A percentile compares a stretch with the other conserved stretches of the same genome.
phyloP scores from a whole-genome alignment of 2,797 vertebrate genomes.

The Synanceia verrucosa region DNA sequence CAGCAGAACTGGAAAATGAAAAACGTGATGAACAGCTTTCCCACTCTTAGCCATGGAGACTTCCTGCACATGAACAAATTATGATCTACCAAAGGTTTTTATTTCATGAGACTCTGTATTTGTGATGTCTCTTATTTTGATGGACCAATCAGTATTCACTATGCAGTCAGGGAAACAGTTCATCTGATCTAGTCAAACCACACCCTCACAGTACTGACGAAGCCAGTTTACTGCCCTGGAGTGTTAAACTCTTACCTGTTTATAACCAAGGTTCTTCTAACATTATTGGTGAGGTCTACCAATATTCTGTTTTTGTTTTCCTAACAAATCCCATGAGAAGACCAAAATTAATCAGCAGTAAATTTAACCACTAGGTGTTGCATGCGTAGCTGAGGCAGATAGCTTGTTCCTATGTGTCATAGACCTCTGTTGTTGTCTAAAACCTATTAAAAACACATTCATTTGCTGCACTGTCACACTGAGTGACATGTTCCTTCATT shows the following conservation, averaged over 20 bases:
- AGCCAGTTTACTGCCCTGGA: background rate
- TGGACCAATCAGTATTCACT: background rate
- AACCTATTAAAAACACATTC: background rate
- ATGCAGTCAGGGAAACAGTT: background rate
- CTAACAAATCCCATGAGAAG: background rate
- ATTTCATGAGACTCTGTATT: background rate
- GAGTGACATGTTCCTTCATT: background rate
- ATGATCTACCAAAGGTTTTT: background rate
- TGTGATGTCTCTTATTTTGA: background rate
- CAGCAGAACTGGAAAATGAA: background rate
- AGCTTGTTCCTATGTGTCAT: background rate
- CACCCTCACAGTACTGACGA: background rate
- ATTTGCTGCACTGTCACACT: background rate
- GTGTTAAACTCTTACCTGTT: background rate
- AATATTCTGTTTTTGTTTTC: too few relatives aligned
- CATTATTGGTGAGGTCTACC: background rate
- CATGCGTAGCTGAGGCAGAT: background rate
- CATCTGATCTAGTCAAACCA: background rate
- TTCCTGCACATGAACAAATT: background rate
- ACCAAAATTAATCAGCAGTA: background rate
- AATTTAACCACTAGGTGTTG: background rate
- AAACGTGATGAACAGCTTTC: background rate
- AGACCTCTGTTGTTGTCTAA: background rate
- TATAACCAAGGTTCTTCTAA: background rate
- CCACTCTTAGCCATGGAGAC: background rate